phyloP scores from a whole-genome alignment of 2,888 invertebrate species.

The Lepidonotus clava region DNA sequence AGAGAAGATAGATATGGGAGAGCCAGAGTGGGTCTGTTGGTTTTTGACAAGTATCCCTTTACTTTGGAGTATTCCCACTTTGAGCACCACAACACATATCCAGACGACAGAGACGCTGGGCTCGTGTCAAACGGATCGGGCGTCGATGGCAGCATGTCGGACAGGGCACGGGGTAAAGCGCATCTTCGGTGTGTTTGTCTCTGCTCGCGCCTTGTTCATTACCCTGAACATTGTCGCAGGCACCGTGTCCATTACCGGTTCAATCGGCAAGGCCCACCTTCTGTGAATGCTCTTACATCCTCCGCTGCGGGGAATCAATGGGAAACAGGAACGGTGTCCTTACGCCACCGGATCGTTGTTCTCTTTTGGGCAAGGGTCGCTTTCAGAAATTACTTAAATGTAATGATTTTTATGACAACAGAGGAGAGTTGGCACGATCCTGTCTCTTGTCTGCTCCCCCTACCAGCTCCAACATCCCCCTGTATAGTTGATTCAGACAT shows the following conservation, averaged over 20 bases:
- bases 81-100: not conserved
- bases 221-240: not conserved
- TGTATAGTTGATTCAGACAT: too few species aligned
- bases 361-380: not conserved
- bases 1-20: not conserved
- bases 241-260: constrained; percentile 43
- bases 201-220: constrained; percentile 49
- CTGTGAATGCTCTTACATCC: not conserved
- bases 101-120: not conserved
- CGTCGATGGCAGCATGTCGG: constrained; percentile 34
- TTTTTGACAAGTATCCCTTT: not conserved
- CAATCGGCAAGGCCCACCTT: not conserved
- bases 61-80: not conserved
- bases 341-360: too few species aligned
- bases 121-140: constrained; percentile 25
- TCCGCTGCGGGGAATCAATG: constrained; percentile 8
- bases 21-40: not conserved
- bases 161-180: not conserved
- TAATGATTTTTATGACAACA: not conserved
- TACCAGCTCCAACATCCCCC: too few species aligned
- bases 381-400: not conserved
- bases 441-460: too few species aligned
- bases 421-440: not conserved
- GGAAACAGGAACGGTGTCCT: constrained; percentile 5
- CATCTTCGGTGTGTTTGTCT: not conserved